Base-by-base conservation (phyloP, 2,113 vertebrate genomes). In the Boulengeromyrus knoepffleri region DNA sequence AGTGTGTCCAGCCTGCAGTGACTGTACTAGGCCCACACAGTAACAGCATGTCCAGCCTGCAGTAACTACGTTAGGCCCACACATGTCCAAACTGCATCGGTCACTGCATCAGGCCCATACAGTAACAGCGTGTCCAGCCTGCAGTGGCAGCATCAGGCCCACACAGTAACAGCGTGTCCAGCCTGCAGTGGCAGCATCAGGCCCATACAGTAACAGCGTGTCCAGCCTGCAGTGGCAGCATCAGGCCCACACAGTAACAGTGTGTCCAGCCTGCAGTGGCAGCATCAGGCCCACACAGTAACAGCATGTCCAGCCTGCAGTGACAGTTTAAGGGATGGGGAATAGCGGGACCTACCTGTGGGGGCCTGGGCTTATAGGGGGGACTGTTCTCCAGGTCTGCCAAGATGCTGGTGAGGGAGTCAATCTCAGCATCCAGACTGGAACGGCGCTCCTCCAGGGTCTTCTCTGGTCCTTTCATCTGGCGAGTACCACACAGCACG, bases 351-450 rank as follows among this genome's bases (percentile, higher is more conserved):
- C 94, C 87, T 91, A 99, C 99, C 96, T 98, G 98, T 47, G 96
- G 94, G 12, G 92, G 92, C 2, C 98, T 96, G 0, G 97, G 97
- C 93, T 98, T 99, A 92, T 99, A 99, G 0, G 99, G 98, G 1
- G 98, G 98, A 93, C 98, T 99, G 96, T 96, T 98, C 95, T 99
- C 99, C n/a, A 99, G 95, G 93, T 99, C 99, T 0, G 96, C 98
- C 92, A 99, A 93, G 93, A 99, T 99, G 91, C 98, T 99, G 90
- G 98, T 99, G 93, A 99, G 92, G 1, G 98, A 99, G 93, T 99
- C 98, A 0, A 99, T 99, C 94, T 99, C 98, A 0, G 98, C 98
- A 17, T 99, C 98, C 92, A 99, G 93, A 90, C 98, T 99, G 89
- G 98, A 99, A 10, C 98, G 96, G 24, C 98, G 95, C 94, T 99